phyloP scores from a whole-genome alignment of 2,797 vertebrate genomes.

The Lepilemur septentrionalis region DNA sequence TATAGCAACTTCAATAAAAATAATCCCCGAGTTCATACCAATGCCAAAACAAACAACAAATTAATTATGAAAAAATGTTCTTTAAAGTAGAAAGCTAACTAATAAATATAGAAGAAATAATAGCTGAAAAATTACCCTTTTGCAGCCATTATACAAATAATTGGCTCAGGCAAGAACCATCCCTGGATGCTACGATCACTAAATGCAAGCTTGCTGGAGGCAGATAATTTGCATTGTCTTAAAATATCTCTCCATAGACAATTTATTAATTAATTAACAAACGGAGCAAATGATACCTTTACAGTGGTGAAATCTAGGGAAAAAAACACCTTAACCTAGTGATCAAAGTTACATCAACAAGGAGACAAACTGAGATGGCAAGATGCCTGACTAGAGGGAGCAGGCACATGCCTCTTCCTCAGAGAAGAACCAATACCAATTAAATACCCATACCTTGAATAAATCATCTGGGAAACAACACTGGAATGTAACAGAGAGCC shows the following conservation, averaged over 20 bases:
- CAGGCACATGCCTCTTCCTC: neutral
- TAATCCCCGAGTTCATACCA: neutral
- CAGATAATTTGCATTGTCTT: neutral
- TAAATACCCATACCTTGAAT: neutral
- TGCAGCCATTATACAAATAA: neutral
- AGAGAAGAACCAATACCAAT: neutral
- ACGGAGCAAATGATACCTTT: neutral
- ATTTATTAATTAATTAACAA: neutral
- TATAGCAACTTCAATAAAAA: neutral
- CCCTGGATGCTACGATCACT: neutral
- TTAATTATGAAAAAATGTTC: neutral
- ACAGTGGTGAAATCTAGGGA: neutral
- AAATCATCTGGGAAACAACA: neutral
- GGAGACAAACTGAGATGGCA: neutral
- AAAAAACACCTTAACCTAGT: neutral
- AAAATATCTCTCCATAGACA: neutral
- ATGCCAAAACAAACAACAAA: conserved; percentile 12
- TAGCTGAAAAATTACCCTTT: neutral
- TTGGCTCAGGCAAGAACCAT: neutral
- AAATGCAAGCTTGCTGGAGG: neutral
- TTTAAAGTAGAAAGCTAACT: neutral
- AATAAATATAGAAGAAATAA: neutral
- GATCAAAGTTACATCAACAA: neutral
- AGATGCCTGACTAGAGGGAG: neutral
- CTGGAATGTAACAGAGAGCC: neutral